These are phyloP conservation scores for Okamejei kenojei DNA, from an alignment of 2,797 vertebrate species.

Conservation along the genomic window DNA sequence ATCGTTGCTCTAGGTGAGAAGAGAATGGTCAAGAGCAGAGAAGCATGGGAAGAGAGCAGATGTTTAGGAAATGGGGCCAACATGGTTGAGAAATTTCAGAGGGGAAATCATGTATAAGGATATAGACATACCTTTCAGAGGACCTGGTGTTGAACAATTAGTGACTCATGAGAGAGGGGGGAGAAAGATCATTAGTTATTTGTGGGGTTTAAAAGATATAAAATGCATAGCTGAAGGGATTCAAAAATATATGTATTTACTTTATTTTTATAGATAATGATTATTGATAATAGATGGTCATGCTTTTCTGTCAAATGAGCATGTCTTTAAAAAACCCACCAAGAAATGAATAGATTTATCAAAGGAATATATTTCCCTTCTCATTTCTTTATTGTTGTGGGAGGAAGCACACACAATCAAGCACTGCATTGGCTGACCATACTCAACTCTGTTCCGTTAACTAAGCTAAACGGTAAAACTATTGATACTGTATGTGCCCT, in stretches of 20 bases:
- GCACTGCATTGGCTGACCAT: background rate
- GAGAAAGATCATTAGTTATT: background rate
- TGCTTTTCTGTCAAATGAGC: background rate
- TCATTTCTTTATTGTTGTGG: background rate
- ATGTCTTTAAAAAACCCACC: constrained; percentile 27
- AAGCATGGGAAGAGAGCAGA: too few species aligned
- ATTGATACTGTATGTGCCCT: background rate
- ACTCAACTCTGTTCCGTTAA: background rate
- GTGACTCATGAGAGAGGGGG: background rate
- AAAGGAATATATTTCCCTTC: background rate
- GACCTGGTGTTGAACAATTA: too few species aligned
- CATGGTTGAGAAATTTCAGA: too few species aligned
- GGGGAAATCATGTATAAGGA: too few species aligned
- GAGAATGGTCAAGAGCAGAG: too few species aligned
- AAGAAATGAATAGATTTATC: background rate
- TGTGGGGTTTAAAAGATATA: constrained; percentile 26
- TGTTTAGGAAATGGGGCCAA: too few species aligned
- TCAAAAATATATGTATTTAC: constrained; percentile 34
- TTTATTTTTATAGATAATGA: constrained; percentile 35
- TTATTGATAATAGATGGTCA: constrained; percentile 20
- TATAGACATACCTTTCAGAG: too few species aligned
- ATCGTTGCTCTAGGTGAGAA: too few species aligned
- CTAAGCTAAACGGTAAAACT: background rate
- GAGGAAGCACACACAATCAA: background rate
- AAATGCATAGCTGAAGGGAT: constrained; percentile 19